Evolutionary conservation across 2,797 vertebrate species (phyloP), one percentile per base, ranked within the genome.

Genomic region (Onychomys arenicola): DNA sequence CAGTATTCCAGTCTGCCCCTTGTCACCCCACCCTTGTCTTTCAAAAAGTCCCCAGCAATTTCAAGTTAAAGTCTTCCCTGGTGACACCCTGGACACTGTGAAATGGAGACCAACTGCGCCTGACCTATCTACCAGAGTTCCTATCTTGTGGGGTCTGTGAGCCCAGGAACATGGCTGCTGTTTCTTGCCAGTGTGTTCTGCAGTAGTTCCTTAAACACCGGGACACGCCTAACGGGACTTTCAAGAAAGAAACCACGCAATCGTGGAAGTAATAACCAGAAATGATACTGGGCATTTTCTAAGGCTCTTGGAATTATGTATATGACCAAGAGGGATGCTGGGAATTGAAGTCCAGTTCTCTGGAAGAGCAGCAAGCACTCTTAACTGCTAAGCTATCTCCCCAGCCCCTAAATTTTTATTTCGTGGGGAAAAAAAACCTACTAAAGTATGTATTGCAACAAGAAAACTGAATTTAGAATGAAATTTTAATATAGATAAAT

Each of bases 391-490:
- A 67, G 43, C 21, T 12, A 52, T 67, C 61, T 85, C 57, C 40
- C 9, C 37, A 63, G 81, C 17, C 2, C 13, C n/a, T 83, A 16
- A 27, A 43, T 43, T 83, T 29, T 37, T 14, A 81, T 52, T 63
- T 87, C 82, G 82, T 82, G 43, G 52, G 9, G 61, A 75, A 59
- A 93, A 73, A 49, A 49, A 49, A 12, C 49, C n/a, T 43, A 73
- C 57, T 82, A 76, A 93, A 95, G 40, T 61, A 86, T 75, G 67
- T 65, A 57, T n/a, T 75, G 21, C 40, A 81, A 23, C 34, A 87
- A 92, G 63, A 57, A 89, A 73, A 90, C 12, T 55, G 12, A 93
- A 90, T 87, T 90, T 43, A 43, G n/a, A 95, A 55, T 32, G 34
- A 81, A 93, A 82, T 29, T 37, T 43, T 90, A 10, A 6, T 46